Base-by-base conservation (phyloP, 2,113 vertebrate species). In the Onychostruthus taczanowskii region DNA sequence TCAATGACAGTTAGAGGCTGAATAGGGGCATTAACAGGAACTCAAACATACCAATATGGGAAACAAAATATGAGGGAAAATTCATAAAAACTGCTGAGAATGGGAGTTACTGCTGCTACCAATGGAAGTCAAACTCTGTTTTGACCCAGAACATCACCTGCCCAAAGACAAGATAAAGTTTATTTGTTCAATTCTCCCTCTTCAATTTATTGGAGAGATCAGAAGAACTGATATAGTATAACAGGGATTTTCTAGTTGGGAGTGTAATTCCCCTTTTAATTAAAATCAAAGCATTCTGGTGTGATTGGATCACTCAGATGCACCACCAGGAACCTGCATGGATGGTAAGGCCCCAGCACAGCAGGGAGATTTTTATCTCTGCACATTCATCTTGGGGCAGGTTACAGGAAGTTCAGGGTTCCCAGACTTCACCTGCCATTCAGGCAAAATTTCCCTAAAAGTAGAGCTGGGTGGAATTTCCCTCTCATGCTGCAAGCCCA, bases 281-380 rank as follows among this genome's bases (percentile, higher is more conserved):
- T 82, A 66, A 84, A 96, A 97, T 93, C 93, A 96, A 96, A 97
- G 90, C 87, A 91, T 92, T 96, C 94, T 84, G 81, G 12, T 52
- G 85, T 11, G 83, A 52, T 74, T 23, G 61, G 68, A 69, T 78
- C 82, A 56, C 31, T 64, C 8, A 1, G 83, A 55, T 30, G 88
- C 70, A 80, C n/a, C 55, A 43, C 6, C 41, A 86, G 89, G 67
- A 92, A 77, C 13, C 81, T 53, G 62, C n/a, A 72, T 7, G 59
- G 31, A 31, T 47, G 28, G 9, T 1, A 31, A 83, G 64, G 80
- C 21, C 41, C 53, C 77, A 28, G 63, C 10, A 43, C 27, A 83
- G 4, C n/a, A 43, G 73, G 64, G 75, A 58, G 94, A 94, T 86
- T 33, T 28, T 95, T 84, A 92, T 91, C 93, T 94, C 26, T 31